Evolutionary conservation across 2,888 invertebrate genomes (phyloP).

Genomic region (Nematopogon swammerdamellus): DNA sequence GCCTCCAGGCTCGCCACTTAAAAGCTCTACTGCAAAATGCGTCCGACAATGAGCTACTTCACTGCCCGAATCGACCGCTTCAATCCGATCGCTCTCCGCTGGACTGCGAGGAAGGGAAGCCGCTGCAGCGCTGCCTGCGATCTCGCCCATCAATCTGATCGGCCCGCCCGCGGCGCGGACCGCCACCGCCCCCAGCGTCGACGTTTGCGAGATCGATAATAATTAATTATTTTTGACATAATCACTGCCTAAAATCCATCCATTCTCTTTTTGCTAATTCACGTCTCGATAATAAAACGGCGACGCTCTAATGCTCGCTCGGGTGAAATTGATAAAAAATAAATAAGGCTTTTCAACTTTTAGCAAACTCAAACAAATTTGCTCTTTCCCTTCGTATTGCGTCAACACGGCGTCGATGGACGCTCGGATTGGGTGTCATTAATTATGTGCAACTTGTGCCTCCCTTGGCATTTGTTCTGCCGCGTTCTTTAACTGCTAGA

Average conservation of each 20-base stretch:
- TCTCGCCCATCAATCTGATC: constrained; percentile 42
- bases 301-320: constrained; percentile 41
- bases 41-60: constrained; percentile 6
- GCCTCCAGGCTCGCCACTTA: constrained; percentile 2
- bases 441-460: not conserved
- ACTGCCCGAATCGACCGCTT: not conserved
- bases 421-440: constrained; percentile 12
- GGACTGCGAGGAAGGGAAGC: too few species aligned
- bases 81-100: not conserved
- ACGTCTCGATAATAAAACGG: constrained; percentile 60
- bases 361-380: constrained; percentile 46
- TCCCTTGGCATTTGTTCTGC: too few species aligned
- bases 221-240: constrained; percentile 73
- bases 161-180: too few species aligned
- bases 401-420: constrained; percentile 37
- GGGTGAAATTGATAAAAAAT: constrained; percentile 54
- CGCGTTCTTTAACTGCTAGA: too few species aligned
- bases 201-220: constrained; percentile 53
- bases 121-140: constrained; percentile 24
- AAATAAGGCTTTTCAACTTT: constrained; percentile 45
- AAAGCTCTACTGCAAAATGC: constrained; percentile 12
- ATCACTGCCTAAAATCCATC: constrained; percentile 58
- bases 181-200: constrained; percentile 22
- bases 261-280: constrained; percentile 68
- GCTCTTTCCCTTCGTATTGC: constrained; percentile 27